Evolutionary conservation across 2,797 vertebrate species (phyloP), one percentile per base, ranked within the genome.

Genomic region (Falco berigora): DNA sequence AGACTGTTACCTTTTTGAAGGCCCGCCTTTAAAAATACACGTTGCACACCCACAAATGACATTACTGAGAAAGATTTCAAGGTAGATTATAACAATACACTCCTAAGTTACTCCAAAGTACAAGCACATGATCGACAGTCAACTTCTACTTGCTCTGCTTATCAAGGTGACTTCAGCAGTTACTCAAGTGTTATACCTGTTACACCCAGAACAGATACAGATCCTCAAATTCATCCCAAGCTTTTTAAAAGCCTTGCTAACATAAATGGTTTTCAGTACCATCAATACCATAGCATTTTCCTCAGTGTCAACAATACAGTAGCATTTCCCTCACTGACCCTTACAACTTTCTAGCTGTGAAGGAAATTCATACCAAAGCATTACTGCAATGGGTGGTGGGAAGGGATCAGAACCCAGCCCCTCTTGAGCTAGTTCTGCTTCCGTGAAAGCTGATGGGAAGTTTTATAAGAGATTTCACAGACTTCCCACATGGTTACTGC

Each of bases 11-110:
- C 7, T 58, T 83, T 81, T 15, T 22, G 24, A 86, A 75, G 24
- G 24, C 53, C 38, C 74, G 24, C 66, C 66, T 90, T 78, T 36
- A 80, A 79, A 87, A 15, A 46, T 16, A 59, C 0, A 28, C 0
- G 0, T 21, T 21, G 13, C 24, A 24, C 2, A 3, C 64, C 61
- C 6, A 32, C 6, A 8, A 10, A 18, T 2, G 44, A 16, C 47
- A 83, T 25, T 52, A 86, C 40, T 36, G 61, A 56, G 44, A 55
- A 82, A 38, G 62, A 75, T 44, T 81, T 86, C 52, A 73, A 92
- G 55, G 55, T 13, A 67, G 27, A 46, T 30, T 73, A 7, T 15
- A 81, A 50, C 28, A 90, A 76, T 6, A 53, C 7, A 34, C 9
- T 67, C 14, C 44, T 42, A 58, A 59, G 4, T 28, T 71, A 53